Evolutionary conservation across 53 echinoderm and acorn worm species (phyloP), one percentile per base, ranked within the genome.

Genomic region (Mesocentrotus franciscanus): DNA sequence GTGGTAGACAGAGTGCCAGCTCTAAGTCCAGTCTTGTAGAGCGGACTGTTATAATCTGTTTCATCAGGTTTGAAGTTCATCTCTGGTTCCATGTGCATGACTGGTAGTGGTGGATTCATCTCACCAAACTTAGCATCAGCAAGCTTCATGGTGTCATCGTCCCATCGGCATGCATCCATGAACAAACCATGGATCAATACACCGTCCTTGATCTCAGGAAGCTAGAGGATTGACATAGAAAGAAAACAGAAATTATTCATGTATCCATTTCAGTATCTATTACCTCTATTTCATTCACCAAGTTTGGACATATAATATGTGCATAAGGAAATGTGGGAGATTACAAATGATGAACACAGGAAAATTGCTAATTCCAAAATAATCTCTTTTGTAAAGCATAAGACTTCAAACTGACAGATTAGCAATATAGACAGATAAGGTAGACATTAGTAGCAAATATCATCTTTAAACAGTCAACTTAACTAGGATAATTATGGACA

Each of bases 21-120:
- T 78, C 99, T 95, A 4, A 99, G 96, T 6, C 98, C 98, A 7
- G 99, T 99, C 95, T 99, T 99, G 95, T 99, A 99, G 72, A 99
- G 97, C 0, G 99, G 99, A 36, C 96, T 92, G 90, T 97, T 99
- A 92, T 99, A 99, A 91, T 98, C 97, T 14, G 92, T 56, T 27
- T 96, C 93, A 33, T 99, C 98, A 7, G 97, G 96, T 22, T 90
- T 96, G 90, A 97, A 98, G 94, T 96, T 96, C 99, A 99, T 99
- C 95, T 97, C 97, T 8, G 99, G 99, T 70, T 99, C 97, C 99
- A 99, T 99, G 85, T 98, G 97, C 98, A 99, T 97, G 42, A 99
- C 98, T 9, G 99, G 99, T 39, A 99, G 85, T 7, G 97, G 92
- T 39, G 99, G 98, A 91, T 99, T 99, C 99, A 99, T 99, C 96